Conservation (phyloP, 2,113 vertebrate genomes). For the Apaloderma vittatum region DNA sequence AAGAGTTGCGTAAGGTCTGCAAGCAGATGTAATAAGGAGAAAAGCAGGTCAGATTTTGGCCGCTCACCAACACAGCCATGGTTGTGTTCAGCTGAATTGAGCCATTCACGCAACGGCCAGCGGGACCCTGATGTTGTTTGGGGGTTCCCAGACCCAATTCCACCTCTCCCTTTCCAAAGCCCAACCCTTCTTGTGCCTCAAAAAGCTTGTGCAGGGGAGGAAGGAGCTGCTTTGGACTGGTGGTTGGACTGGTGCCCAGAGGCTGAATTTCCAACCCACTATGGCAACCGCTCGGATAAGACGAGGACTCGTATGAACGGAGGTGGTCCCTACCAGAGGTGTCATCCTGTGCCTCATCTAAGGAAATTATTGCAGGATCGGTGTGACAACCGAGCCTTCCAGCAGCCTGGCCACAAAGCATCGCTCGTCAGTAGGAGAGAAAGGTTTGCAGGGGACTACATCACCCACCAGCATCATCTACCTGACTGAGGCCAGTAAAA, state of each 20-base stretch:
- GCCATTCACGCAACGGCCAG: neutral
- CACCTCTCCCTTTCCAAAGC: accelerated
- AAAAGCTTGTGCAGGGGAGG: neutral
- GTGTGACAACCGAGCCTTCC: no score
- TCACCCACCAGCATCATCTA: neutral
- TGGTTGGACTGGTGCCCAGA: no score
- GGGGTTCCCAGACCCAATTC: neutral
- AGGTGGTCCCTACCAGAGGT: no score
- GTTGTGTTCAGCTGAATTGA: neutral
- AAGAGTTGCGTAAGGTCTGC: neutral
- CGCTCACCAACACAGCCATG: neutral
- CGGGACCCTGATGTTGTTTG: accelerated
- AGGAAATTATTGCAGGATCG: no score
- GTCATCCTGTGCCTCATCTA: no score
- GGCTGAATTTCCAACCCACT: no score
- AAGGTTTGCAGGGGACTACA: neutral
- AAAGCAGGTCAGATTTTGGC: neutral
- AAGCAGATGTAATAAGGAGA: neutral
- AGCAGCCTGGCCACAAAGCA: neutral
- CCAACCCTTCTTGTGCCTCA: neutral
- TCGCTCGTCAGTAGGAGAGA: accelerated
- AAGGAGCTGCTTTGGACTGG: neutral
- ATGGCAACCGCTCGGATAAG: no score
- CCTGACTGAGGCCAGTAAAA: neutral
- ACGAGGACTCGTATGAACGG: no score